phyloP scores from a whole-genome alignment of 2,797 vertebrate species.

The Acridotheres tristis region DNA sequence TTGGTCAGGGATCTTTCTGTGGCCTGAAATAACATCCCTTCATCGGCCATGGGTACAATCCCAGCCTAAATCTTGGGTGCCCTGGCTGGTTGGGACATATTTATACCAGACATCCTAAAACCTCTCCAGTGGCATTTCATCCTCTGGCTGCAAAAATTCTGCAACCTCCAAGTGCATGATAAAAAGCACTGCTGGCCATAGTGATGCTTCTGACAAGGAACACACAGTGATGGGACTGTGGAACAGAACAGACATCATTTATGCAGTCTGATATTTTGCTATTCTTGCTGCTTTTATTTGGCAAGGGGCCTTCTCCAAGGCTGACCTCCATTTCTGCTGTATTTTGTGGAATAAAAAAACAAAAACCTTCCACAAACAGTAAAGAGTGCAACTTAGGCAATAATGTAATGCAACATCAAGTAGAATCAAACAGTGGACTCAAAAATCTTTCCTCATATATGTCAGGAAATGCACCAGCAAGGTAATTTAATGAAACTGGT shows the following conservation, averaged over 20 bases:
- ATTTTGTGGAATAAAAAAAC: not conserved
- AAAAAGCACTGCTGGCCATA: not conserved
- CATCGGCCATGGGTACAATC: not conserved
- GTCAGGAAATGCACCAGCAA: not conserved
- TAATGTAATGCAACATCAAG: not conserved
- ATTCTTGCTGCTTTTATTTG: not conserved
- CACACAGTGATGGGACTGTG: not conserved
- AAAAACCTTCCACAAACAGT: not conserved
- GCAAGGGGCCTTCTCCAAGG: not conserved
- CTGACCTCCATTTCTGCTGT: not conserved
- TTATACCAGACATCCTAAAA: not conserved
- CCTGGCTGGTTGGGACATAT: not conserved
- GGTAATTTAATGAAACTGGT: not conserved
- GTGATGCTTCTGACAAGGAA: not conserved
- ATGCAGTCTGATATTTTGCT: not conserved
- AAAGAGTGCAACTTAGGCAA: not conserved
- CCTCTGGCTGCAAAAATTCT: not conserved
- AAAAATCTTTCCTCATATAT: not conserved
- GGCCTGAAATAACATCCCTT: not conserved
- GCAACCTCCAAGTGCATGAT: not conserved
- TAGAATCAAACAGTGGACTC: not conserved
- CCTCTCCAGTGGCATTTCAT: not conserved
- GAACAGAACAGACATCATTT: not conserved
- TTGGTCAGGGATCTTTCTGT: not conserved
- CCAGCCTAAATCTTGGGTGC: not conserved